Evolutionary conservation across 2,113 vertebrate genomes (phyloP).

Genomic region (Hippolais icterina): DNA sequence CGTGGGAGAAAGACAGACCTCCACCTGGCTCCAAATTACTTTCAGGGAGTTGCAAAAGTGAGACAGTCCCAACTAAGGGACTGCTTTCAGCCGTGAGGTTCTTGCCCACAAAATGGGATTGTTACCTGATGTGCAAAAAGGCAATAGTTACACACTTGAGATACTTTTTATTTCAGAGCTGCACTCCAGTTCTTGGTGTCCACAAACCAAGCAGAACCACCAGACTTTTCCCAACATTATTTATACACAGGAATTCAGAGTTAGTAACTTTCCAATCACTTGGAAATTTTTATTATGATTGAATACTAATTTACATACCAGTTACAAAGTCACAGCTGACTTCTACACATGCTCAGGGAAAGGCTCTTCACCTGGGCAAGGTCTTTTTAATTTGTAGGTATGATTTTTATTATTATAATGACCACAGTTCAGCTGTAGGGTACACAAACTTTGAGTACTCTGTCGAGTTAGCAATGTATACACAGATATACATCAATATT

Average conservation of each 20-base stretch:
- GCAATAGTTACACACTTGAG: neutral
- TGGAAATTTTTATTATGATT: neutral
- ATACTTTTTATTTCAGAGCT: neutral
- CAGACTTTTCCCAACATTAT: neutral
- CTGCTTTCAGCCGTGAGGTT: fast-evolving
- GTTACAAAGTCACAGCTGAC: neutral
- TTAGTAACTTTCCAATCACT: neutral
- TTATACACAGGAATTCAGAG: neutral
- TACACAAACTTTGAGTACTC: neutral
- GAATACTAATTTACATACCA: neutral
- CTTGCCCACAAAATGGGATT: neutral
- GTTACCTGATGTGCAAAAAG: neutral
- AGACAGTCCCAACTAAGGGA: neutral
- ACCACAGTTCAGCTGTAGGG: neutral
- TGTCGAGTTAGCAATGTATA: neutral
- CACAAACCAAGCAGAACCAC: neutral
- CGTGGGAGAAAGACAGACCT: too few species aligned
- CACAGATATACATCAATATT: neutral
- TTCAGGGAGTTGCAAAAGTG: neutral
- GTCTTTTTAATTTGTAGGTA: neutral
- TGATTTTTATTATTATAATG: neutral
- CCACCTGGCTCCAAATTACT: neutral
- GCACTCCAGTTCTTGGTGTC: fast-evolving
- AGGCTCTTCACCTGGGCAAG: neutral
- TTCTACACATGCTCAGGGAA: neutral